These are phyloP conservation scores for Oceanodroma leucorhoa DNA, from an alignment of 2,797 vertebrate species.

Conservation along the genomic window DNA sequence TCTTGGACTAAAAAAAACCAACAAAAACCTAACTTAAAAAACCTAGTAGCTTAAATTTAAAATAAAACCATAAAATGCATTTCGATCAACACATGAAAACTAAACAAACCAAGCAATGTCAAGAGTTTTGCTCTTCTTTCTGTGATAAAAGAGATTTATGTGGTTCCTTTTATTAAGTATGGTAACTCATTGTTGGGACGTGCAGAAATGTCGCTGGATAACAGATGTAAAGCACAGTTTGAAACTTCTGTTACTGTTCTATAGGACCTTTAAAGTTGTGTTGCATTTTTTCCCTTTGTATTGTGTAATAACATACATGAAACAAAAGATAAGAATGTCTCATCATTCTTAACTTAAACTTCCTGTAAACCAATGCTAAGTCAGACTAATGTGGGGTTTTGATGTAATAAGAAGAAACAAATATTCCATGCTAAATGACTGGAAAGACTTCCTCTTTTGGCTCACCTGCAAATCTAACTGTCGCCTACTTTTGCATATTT, in stretches of 20 bases:
- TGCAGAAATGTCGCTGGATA: neutral
- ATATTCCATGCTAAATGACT: neutral
- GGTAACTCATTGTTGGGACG: neutral
- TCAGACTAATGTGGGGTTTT: neutral
- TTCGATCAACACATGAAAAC: neutral
- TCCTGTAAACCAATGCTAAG: neutral
- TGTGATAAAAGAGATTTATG: neutral
- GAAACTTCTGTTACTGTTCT: neutral
- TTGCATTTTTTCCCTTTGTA: neutral
- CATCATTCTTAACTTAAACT: neutral
- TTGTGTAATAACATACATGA: neutral
- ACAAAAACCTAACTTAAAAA: neutral
- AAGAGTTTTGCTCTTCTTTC: neutral
- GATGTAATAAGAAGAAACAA: neutral
- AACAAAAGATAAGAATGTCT: neutral
- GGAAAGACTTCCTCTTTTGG: neutral
- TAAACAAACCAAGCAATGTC: neutral
- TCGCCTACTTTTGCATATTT: neutral
- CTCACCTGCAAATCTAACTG: neutral
- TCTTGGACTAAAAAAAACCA: neutral
- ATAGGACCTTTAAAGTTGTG: neutral
- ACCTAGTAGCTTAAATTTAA: neutral
- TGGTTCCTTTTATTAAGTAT: neutral
- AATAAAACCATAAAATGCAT: conserved; percentile 4
- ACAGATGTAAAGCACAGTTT: neutral